Evolutionary conservation across 2,888 invertebrate species (phyloP), one percentile per base, ranked within the genome.

Genomic region (Maniola hyperantus): DNA sequence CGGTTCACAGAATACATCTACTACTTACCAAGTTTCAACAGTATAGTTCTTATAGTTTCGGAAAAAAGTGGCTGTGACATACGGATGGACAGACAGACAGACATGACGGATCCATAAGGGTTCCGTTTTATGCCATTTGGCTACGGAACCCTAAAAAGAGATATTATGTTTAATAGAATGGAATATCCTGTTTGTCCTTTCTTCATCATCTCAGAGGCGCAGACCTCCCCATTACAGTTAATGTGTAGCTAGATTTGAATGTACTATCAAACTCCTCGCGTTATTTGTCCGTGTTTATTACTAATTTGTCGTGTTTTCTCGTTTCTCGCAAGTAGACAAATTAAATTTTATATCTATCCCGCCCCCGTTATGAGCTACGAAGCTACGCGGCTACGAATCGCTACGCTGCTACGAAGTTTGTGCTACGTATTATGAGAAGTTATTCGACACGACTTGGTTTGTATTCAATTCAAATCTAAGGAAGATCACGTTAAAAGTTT

Each of bases 221-320:
- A 84, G 84, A 84, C 74, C 86, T 83, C 78, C 85, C 88, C 85
- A 83, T 91, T 89, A 89, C 86, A 89, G 86, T 91, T 91, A 92
- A 90, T 89, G 90, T 88, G 83, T 85, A 83, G 85, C 87, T 90
- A 89, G 89, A 92, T 91, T 91, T 92, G 91, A 92, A 91, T 89
- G 80, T 91, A 92, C 88, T 92, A 92, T 90, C 91, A 91, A 91
- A 92, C 89, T 92, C 91, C 70, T 82, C 71, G 80, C 89, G 87
- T 91, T 90, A 88, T 83, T 91, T 85, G 85, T 88, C 84, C 85
- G 83, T 85, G 83, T 83, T 87, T 88, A 87, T 88, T 83, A 83
- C 87, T 89, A 90, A 91, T 92, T 91, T 91, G 90, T 90, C 88
- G 83, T 84, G 82, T 86, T 85, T 87, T 81, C 86, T 87, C 81